phyloP scores from a whole-genome alignment of 2,888 invertebrate genomes.

The Hirtodrosophila duncani region DNA sequence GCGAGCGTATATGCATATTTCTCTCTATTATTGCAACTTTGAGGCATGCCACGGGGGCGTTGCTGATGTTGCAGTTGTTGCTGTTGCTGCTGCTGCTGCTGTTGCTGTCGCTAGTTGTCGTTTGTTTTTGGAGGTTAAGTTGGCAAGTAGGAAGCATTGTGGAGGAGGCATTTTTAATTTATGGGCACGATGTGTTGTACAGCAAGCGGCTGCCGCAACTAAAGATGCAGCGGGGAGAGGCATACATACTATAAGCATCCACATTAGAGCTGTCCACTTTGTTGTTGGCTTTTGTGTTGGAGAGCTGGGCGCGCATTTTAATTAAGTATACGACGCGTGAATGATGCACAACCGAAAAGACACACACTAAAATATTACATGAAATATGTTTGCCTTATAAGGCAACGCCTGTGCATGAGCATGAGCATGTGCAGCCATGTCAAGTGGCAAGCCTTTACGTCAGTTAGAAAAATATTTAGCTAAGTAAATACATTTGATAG shows the following conservation, averaged over 20 bases:
- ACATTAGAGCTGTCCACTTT: conserved; percentile 5
- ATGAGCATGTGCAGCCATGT: no score
- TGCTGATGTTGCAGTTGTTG: conserved; percentile 22
- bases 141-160: conserved; percentile 66
- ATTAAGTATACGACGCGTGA: conserved; percentile 35
- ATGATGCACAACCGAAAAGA: conserved; percentile 12
- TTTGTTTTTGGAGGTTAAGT: conserved; percentile 62
- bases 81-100: conserved; percentile 19
- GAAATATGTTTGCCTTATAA: conserved; percentile 19
- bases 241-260: conserved; percentile 17
- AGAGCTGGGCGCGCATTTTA: conserved; percentile 30
- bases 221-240: conserved; percentile 35
- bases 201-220: background rate
- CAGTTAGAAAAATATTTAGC: no score
- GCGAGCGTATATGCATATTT: background rate
- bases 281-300: conserved; percentile 11
- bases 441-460: background rate
- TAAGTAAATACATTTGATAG: no score
- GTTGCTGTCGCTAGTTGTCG: conserved; percentile 22
- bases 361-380: conserved; percentile 15
- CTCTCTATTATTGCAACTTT: conserved; percentile 47
- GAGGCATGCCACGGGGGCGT: conserved; percentile 56
- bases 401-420: conserved; percentile 17
- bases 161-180: conserved; percentile 59
- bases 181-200: conserved; percentile 57